phyloP scores from a whole-genome alignment of 2,797 vertebrate genomes.

The Onychomys leucogaster region DNA sequence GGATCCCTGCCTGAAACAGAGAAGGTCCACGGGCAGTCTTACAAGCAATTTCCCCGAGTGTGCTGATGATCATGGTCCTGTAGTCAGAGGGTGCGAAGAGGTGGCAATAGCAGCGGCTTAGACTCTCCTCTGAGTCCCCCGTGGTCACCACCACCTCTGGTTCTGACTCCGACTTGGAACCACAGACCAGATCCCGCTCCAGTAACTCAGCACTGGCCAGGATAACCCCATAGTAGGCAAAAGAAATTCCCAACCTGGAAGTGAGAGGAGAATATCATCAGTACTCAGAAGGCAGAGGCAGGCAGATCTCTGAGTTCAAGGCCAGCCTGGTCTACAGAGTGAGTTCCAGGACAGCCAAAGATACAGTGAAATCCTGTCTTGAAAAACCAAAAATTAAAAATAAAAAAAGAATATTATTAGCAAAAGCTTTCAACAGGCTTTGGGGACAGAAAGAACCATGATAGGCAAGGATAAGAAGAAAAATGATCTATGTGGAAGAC shows the following conservation, averaged over 20 bases:
- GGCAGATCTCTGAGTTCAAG: background rate
- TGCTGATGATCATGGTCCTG: constrained; percentile 95
- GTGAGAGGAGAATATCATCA: background rate
- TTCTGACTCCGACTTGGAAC: constrained; percentile 30
- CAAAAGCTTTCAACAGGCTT: background rate
- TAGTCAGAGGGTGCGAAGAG: constrained; percentile 91
- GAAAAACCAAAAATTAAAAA: background rate
- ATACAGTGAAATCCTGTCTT: background rate
- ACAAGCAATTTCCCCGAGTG: constrained; percentile 93
- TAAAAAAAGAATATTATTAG: background rate
- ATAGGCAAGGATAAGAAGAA: background rate
- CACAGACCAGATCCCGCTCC: constrained; percentile 93
- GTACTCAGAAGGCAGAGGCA: background rate
- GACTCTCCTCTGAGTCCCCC: constrained; percentile 73
- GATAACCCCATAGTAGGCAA: constrained; percentile 95
- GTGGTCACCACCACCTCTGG: constrained; percentile 66
- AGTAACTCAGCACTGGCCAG: constrained; percentile 94
- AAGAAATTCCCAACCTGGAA: constrained; percentile 95
- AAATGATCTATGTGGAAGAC: background rate
- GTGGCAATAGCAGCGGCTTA: constrained; percentile 91
- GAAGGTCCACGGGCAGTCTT: constrained; percentile 47
- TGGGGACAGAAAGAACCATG: background rate
- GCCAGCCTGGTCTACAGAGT: background rate
- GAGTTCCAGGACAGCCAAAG: background rate
- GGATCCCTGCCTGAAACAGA: background rate